These are phyloP conservation scores for Platycheirus rosarum DNA, from an alignment of 2,888 invertebrate species.

Conservation along the genomic window DNA sequence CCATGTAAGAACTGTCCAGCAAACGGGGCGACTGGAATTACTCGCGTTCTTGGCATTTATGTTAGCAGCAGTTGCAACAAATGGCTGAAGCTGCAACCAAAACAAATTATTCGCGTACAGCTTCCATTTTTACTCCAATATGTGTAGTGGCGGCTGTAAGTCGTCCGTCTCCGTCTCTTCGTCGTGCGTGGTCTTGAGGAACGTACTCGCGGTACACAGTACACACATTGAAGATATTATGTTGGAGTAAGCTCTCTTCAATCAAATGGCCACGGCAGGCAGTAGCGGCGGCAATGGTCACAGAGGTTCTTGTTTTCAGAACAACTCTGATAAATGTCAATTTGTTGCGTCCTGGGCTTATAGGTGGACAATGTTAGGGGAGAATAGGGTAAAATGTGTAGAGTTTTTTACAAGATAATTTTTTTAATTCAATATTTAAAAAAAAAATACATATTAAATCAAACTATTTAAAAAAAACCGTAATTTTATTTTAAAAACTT, in stretches of 20 bases:
- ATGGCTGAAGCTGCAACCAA: conserved; percentile 51
- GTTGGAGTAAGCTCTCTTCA: conserved; percentile 50
- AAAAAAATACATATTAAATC: no score
- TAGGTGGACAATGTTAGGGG: conserved; percentile 14
- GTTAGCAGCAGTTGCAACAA: conserved; percentile 52
- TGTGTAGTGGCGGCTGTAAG: background rate
- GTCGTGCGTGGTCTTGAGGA: conserved; percentile 62
- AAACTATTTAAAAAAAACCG: no score
- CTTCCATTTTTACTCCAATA: conserved; percentile 28
- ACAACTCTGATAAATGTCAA: conserved; percentile 40
- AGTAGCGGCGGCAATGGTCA: conserved; percentile 4
- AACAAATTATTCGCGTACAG: conserved; percentile 60
- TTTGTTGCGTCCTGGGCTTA: conserved; percentile 14
- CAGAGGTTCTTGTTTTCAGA: conserved; percentile 29
- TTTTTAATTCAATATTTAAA: no score
- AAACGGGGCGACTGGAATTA: conserved; percentile 57
- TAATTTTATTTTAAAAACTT: no score
- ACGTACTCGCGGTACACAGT: conserved; percentile 10
- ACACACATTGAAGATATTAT: conserved; percentile 44
- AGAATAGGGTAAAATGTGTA: no score
- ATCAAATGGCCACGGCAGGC: conserved; percentile 41
- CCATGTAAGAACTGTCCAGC: conserved; percentile 56
- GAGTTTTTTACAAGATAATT: no score
- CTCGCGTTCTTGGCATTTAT: conserved; percentile 58
- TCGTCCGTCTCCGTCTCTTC: conserved; percentile 1